Conservation (phyloP, 2,797 vertebrate genomes). For the Scarus forsteni region DNA sequence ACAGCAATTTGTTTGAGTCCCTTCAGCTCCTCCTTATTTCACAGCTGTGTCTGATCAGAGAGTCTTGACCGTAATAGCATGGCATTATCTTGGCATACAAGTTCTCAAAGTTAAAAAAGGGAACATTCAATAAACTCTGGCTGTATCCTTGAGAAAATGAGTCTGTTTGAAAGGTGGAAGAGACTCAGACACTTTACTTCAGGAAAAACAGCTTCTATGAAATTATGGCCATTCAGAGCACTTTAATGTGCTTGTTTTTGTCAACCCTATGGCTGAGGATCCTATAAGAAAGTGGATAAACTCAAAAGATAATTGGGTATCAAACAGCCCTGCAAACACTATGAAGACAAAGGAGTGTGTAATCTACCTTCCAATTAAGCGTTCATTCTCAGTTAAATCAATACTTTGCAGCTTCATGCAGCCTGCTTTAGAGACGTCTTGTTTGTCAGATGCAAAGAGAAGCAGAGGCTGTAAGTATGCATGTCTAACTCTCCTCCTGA, state of each 20-base stretch:
- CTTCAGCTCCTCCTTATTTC: slow-evolving; percentile 27
- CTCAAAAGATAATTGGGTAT: slow-evolving; percentile 7
- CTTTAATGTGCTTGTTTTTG: slow-evolving; percentile 12
- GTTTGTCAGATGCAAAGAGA: slow-evolving; percentile 11
- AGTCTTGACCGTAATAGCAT: slow-evolving; percentile 12
- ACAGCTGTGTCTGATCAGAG: slow-evolving; percentile 7
- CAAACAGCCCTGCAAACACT: slow-evolving; percentile 12
- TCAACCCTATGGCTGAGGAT: not conserved
- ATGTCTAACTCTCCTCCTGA: slow-evolving; percentile 4
- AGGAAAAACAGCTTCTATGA: slow-evolving; percentile 7
- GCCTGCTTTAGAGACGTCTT: slow-evolving; percentile 17
- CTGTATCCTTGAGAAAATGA: slow-evolving; percentile 24
- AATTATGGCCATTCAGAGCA: not conserved
- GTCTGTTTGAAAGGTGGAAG: slow-evolving; percentile 6
- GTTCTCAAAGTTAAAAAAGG: slow-evolving; percentile 1
- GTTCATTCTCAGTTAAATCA: slow-evolving; percentile 42
- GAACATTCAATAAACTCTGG: slow-evolving; percentile 16
- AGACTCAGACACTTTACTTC: not conserved
- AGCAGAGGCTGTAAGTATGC: not conserved
- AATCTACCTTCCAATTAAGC: slow-evolving; percentile 35
- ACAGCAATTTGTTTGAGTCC: slow-evolving; percentile 3
- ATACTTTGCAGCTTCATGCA: slow-evolving; percentile 23
- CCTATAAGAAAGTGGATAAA: slow-evolving; percentile 19
- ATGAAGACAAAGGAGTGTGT: slow-evolving; percentile 26
- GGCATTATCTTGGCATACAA: slow-evolving; percentile 4